Conservation (phyloP, 2,888 invertebrate species). For the Trissoscelio sp. region DNA sequence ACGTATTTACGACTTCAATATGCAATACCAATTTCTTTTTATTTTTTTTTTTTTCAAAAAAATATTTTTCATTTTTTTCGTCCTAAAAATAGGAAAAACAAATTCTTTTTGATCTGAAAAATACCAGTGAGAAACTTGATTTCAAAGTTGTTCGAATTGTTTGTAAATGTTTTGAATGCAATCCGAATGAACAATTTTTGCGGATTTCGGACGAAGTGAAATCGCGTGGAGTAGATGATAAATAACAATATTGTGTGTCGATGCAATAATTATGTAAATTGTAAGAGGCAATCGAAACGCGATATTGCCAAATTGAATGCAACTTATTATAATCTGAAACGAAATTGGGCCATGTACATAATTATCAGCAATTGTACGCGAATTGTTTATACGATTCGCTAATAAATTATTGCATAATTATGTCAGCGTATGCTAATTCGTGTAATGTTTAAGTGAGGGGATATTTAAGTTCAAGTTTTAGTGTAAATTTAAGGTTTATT, state of each 20-base stretch:
- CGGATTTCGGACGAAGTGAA: too few relatives aligned
- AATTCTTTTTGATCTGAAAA: too few relatives aligned
- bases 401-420: constrained; percentile 54
- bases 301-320: constrained; percentile 4
- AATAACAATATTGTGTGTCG: background rate
- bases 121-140: too few relatives aligned
- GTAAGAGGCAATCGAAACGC: constrained; percentile 11
- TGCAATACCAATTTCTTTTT: constrained; percentile 16
- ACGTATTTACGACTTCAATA: constrained; percentile 41
- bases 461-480: constrained; percentile 1
- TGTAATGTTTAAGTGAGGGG: constrained; percentile 20
- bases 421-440: constrained; percentile 24
- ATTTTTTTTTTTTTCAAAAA: background rate
- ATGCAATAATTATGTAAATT: constrained; percentile 10
- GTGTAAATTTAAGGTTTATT: too few relatives aligned
- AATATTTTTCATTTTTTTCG: background rate
- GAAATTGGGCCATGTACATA: constrained; percentile 32
- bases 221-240: background rate
- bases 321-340: constrained; percentile 23
- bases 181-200: too few relatives aligned
- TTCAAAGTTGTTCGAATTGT: too few relatives aligned
- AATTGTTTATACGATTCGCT: constrained; percentile 37
- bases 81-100: too few relatives aligned
- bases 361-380: constrained; percentile 37
- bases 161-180: too few relatives aligned